Percentiles rank a stretch among this genome's conserved stretches.
These are phyloP conservation scores for Drosophila pseudoobscura DNA, from an alignment of 1,140 invertebrate genomes.

Conservation along the genomic window DNA sequence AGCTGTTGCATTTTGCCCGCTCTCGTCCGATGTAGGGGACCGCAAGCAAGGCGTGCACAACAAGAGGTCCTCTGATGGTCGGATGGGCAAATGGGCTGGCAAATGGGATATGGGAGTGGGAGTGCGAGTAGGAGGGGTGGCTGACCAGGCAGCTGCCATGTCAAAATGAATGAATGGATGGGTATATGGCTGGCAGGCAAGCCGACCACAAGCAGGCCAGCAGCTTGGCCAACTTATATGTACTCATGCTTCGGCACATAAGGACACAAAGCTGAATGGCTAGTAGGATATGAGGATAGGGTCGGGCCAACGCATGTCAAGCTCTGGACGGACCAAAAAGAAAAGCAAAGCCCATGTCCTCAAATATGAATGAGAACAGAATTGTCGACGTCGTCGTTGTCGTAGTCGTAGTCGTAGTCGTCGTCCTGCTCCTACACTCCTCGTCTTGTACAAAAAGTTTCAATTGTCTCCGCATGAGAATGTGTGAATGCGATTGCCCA, in stretches of 20 bases:
- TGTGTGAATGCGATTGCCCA: conserved; percentile 75
- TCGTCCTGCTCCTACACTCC: neutral
- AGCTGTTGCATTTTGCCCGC: conserved; percentile 65
- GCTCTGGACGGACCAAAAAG: conserved; percentile 28
- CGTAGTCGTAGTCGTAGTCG: neutral
- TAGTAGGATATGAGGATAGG: conserved; percentile 7
- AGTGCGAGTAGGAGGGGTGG: neutral
- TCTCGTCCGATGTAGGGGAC: conserved; percentile 28
- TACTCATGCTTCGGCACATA: conserved; percentile 36
- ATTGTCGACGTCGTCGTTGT: conserved; percentile 43
- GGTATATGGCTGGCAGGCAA: conserved; percentile 35
- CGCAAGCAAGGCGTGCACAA: conserved; percentile 56
- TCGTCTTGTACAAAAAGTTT: conserved; percentile 57
- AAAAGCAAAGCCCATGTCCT: conserved; percentile 68
- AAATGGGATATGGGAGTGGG: too few species aligned
- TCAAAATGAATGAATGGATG: conserved; percentile 69
- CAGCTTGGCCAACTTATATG: conserved; percentile 46
- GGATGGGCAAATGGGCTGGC: conserved; percentile 19
- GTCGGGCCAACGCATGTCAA: conserved; percentile 44
- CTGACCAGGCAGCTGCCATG: conserved; percentile 68
- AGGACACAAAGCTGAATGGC: conserved; percentile 17
- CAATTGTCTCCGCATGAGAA: conserved; percentile 72
- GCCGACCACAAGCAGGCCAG: conserved; percentile 62
- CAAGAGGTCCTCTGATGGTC: conserved; percentile 49
- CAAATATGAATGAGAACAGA: conserved; percentile 56